Evolutionary conservation across 2,888 invertebrate species (phyloP).

Genomic region (Patella pellucida): DNA sequence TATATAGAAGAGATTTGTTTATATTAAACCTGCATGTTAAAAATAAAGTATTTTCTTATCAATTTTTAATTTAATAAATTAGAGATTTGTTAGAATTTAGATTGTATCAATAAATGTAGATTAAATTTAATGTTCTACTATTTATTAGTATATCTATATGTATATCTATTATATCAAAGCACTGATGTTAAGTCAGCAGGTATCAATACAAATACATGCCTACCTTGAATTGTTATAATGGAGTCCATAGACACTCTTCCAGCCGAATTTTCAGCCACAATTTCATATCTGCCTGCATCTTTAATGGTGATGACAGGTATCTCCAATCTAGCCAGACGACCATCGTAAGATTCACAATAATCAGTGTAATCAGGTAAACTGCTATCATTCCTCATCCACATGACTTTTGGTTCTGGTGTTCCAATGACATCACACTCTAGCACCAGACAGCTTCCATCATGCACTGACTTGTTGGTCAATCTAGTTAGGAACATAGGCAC

Average conservation of each 20-base stretch:
- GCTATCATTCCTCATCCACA: conserved; percentile 49
- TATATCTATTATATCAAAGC: too few species aligned
- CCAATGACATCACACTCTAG: conserved; percentile 61
- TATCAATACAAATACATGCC: background rate
- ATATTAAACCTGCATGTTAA: too few species aligned
- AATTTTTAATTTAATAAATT: too few species aligned
- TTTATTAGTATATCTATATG: background rate
- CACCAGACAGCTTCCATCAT: conserved; percentile 48
- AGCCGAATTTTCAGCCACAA: conserved; percentile 51
- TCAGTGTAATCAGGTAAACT: conserved; percentile 31
- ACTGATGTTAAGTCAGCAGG: too few species aligned
- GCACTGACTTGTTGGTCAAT: conserved; percentile 45
- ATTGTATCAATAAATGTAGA: too few species aligned
- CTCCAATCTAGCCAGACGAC: conserved; percentile 50
- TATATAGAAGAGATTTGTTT: too few species aligned
- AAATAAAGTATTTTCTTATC: too few species aligned
- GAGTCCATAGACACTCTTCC: conserved; percentile 54
- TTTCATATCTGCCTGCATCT: conserved; percentile 57
- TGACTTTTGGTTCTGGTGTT: conserved; percentile 51
- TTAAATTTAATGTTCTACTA: background rate
- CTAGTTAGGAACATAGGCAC: conserved; percentile 55
- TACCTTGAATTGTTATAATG: conserved; percentile 55
- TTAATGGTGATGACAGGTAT: conserved; percentile 43
- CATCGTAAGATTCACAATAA: conserved; percentile 49
- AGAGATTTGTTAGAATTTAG: too few species aligned